Evolutionary conservation across 2,888 invertebrate genomes (phyloP).

Genomic region (Caenorhabditis parvicauda): DNA sequence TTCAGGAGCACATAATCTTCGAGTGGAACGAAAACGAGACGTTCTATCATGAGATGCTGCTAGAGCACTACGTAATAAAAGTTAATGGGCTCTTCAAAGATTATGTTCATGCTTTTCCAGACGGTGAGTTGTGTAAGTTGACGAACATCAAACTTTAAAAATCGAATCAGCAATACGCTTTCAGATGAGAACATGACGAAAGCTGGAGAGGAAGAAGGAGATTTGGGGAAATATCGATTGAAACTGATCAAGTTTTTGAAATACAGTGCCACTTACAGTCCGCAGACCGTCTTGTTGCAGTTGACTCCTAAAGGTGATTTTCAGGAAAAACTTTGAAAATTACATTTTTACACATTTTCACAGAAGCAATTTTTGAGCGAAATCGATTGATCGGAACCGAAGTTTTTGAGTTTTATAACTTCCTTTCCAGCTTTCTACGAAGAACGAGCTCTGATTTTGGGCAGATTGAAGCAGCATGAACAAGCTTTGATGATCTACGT

Average conservation of each 20-base stretch:
- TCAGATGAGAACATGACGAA: constrained; percentile 63
- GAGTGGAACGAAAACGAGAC: constrained; percentile 83
- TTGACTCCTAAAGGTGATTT: constrained; percentile 41
- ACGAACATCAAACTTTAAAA: background rate
- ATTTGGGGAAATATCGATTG: constrained; percentile 68
- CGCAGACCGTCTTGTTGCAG: constrained; percentile 47
- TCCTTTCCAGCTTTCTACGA: constrained; percentile 75
- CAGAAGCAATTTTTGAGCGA: background rate
- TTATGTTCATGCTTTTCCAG: constrained; percentile 62
- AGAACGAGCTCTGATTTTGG: constrained; percentile 89
- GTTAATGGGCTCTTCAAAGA: constrained; percentile 64
- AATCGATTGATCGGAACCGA: background rate
- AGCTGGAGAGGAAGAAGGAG: constrained; percentile 66
- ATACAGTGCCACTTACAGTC: constrained; percentile 44
- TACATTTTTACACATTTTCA: background rate
- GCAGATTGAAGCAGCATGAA: constrained; percentile 84
- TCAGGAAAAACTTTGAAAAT: background rate
- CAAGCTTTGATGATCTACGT: constrained; percentile 84
- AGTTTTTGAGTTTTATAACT: no score
- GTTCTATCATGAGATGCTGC: constrained; percentile 83
- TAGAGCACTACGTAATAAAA: constrained; percentile 83
- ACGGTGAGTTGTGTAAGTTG: constrained; percentile 48
- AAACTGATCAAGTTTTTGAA: constrained; percentile 68
- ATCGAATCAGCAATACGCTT: constrained; percentile 4
- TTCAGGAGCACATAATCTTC: constrained; percentile 82